These are phyloP conservation scores for Percina caprodes DNA, from an alignment of 2,113 vertebrate genomes.

Conservation along the genomic window DNA sequence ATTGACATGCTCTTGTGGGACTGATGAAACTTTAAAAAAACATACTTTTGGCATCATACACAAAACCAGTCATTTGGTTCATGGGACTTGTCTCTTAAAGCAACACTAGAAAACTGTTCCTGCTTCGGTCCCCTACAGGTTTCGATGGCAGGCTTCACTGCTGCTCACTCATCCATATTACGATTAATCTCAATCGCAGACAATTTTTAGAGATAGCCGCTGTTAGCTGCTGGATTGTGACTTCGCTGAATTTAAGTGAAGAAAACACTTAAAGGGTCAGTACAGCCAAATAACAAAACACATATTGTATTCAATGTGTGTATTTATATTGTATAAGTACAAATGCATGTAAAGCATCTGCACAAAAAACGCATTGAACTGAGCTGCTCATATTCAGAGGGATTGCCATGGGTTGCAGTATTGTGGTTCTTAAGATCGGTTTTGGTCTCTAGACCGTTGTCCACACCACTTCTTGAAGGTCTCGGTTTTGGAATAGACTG, in stretches of 20 bases:
- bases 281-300: no score
- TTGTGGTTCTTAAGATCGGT: no score
- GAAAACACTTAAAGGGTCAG: slow-evolving; percentile 21
- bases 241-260: slow-evolving; percentile 1
- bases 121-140: no score
- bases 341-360: no score
- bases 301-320: no score
- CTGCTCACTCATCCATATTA: slow-evolving; percentile 39
- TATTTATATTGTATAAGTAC: no score
- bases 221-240: slow-evolving; percentile 13
- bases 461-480: no score
- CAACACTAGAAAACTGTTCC: no score
- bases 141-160: slow-evolving; percentile 29
- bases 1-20: slow-evolving; percentile 39
- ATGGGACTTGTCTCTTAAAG: slow-evolving; percentile 46
- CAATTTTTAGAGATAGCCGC: slow-evolving; percentile 23
- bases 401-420: neutral
- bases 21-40: slow-evolving; percentile 52
- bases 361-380: no score
- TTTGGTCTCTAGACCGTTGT: no score
- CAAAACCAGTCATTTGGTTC: slow-evolving; percentile 47
- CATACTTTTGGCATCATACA: slow-evolving; percentile 39
- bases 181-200: slow-evolving; percentile 60
- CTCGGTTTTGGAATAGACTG: no score
- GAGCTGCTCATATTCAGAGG: no score